Conservation (phyloP, 2,888 invertebrate genomes). For the Papilio elwesi region DNA sequence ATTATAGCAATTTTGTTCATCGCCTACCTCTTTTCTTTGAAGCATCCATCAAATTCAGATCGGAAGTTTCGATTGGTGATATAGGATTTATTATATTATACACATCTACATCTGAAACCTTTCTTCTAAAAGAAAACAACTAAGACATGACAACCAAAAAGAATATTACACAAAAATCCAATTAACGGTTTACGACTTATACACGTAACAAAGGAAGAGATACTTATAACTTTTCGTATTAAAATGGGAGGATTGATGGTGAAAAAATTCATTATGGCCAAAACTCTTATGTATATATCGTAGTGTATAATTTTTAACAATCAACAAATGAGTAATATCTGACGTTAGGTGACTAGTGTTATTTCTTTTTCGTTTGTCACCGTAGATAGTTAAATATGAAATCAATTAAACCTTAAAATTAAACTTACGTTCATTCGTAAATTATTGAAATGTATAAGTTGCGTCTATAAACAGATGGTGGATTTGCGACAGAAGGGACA, state of each 20-base stretch:
- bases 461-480: too few species aligned
- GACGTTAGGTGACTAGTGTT: neutral
- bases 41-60: too few species aligned
- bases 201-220: conserved; percentile 13
- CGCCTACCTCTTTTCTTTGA: too few species aligned
- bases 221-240: conserved; percentile 16
- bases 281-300: neutral
- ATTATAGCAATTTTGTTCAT: too few species aligned
- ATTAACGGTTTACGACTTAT: conserved; percentile 15
- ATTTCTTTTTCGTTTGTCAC: neutral
- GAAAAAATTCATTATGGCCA: conserved; percentile 5
- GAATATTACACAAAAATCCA: conserved; percentile 14
- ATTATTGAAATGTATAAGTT: too few species aligned
- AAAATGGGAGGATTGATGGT: conserved; percentile 11
- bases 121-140: neutral
- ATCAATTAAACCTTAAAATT: too few species aligned
- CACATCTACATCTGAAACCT: neutral
- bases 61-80: too few species aligned
- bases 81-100: too few species aligned
- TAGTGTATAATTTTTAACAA: neutral
- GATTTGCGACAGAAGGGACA: too few species aligned
- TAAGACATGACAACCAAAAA: neutral
- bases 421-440: too few species aligned
- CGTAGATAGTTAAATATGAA: too few species aligned
- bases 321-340: neutral